A percentile compares a stretch with the other conserved stretches of the same genome.
Evolutionary conservation across 2,888 invertebrate species (phyloP).

Genomic region (Maniola hyperantus): DNA sequence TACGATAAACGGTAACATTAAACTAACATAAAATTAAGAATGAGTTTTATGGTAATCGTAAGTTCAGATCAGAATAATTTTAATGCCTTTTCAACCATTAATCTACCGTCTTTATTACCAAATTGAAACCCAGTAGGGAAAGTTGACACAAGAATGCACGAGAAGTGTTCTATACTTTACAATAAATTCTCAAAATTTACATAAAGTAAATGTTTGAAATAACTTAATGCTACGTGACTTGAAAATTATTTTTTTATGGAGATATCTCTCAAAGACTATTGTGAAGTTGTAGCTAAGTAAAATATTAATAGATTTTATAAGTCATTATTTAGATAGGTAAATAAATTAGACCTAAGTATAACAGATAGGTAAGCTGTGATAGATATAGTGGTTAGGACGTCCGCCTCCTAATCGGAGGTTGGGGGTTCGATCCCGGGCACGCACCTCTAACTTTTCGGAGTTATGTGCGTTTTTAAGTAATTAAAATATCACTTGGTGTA

Average conservation of each 20-base stretch:
- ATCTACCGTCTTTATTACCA: conserved; percentile 16
- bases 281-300: no score
- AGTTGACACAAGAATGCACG: background rate
- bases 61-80: conserved; percentile 22
- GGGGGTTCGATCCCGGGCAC: no score
- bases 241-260: background rate
- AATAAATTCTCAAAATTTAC: conserved; percentile 9
- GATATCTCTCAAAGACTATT: background rate
- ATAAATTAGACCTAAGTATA: no score
- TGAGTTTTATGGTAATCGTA: conserved; percentile 21
- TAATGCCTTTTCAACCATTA: background rate
- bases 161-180: background rate
- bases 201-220: conserved; percentile 6
- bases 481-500: no score
- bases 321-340: no score
- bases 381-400: no score
- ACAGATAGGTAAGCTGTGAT: no score
- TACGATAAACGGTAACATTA: conserved; percentile 22
- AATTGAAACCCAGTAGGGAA: background rate
- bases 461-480: no score
- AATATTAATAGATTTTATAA: no score
- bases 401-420: no score
- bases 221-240: background rate
- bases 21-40: conserved; percentile 19
- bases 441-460: no score